phyloP scores from a whole-genome alignment of 2,113 vertebrate species.

The Colius striatus region DNA sequence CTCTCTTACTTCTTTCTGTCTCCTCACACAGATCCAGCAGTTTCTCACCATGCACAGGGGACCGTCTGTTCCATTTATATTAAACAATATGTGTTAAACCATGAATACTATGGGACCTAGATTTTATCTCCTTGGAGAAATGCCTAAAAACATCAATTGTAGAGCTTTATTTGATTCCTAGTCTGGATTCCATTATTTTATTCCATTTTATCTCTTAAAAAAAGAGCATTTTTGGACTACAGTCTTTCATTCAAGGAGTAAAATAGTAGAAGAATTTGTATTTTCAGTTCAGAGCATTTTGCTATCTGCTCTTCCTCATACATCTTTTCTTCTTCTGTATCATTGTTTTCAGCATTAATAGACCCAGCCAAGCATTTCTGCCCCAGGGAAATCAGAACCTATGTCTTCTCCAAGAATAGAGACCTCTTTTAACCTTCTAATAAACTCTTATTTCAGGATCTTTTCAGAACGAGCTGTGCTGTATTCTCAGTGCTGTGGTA shows the following conservation, averaged over 20 bases:
- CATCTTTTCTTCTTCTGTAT: neutral
- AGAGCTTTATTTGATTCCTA: neutral
- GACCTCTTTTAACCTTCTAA: neutral
- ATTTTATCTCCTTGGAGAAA: conserved; percentile 14
- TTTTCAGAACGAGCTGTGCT: neutral
- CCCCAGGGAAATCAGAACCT: neutral
- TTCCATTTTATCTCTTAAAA: neutral
- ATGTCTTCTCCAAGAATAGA: neutral
- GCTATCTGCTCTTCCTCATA: neutral
- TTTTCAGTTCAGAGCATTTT: neutral
- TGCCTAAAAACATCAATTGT: neutral
- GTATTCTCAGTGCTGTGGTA: neutral
- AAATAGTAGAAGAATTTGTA: neutral
- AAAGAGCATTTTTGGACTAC: neutral
- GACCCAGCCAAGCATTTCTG: neutral
- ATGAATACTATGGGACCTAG: neutral
- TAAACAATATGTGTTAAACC: conserved; percentile 32
- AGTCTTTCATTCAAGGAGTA: neutral
- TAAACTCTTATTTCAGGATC: neutral
- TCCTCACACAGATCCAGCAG: neutral
- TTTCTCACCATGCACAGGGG: conserved; percentile 21
- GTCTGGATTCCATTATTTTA: neutral
- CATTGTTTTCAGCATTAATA: neutral
- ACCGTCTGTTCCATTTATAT: conserved; percentile 10
- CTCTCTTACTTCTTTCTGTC: neutral